These are phyloP conservation scores for Saccostrea echinata DNA, from an alignment of 1,140 invertebrate species.

Conservation along the genomic window DNA sequence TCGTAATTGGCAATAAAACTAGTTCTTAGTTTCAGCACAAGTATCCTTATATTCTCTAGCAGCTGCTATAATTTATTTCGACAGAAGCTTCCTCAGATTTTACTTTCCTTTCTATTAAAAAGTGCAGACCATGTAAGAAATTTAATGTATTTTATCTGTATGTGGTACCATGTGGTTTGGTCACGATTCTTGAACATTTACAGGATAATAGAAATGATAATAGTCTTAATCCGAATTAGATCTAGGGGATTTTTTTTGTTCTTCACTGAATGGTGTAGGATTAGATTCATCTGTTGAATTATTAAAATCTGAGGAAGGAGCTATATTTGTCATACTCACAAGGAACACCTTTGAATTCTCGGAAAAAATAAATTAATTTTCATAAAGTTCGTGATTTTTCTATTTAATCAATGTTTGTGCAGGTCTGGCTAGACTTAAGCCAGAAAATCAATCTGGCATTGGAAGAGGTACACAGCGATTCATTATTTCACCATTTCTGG, in stretches of 20 bases:
- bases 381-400: conserved; percentile 12
- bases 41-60: no score
- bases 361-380: conserved; percentile 4
- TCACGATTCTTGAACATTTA: not conserved
- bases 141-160: not conserved
- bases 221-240: not conserved
- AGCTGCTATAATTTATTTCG: no score
- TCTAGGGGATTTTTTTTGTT: not conserved
- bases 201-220: not conserved
- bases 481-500: conserved; percentile 35
- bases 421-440: conserved; percentile 13
- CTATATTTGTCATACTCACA: conserved; percentile 17
- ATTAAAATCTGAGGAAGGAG: conserved; percentile 6
- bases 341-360: not conserved
- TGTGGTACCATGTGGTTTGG: not conserved
- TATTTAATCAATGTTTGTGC: conserved; percentile 22
- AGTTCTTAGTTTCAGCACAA: no score
- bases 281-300: conserved; percentile 1
- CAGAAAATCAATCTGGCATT: conserved; percentile 21
- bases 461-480: conserved; percentile 31
- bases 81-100: no score
- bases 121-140: no score
- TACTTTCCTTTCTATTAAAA: no score
- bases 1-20: no score
- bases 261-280: not conserved